phyloP scores from a whole-genome alignment of 2,888 invertebrate genomes.

The Notodonta dromedarius region DNA sequence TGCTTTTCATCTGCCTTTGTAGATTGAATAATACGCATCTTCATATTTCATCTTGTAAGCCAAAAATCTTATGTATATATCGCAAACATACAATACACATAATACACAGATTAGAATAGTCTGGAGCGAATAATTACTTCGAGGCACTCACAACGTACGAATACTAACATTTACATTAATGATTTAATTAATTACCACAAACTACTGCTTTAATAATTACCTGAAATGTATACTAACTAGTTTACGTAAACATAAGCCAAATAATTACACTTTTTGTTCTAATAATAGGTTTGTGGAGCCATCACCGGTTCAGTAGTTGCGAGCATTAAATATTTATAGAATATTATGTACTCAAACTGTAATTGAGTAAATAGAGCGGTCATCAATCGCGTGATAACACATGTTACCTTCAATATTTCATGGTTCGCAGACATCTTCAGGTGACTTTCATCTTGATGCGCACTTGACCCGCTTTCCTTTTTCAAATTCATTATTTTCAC shows the following conservation, averaged over 20 bases:
- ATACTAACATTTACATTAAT: neutral
- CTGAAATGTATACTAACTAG: neutral
- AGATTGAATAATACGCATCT: neutral
- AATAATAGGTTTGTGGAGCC: neutral
- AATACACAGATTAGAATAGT: neutral
- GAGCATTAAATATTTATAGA: neutral
- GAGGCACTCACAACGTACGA: neutral
- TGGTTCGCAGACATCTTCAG: neutral
- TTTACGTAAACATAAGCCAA: neutral
- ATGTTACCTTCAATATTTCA: neutral
- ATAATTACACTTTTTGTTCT: constrained; percentile 3
- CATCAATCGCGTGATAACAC: neutral
- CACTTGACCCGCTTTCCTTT: constrained; percentile 5
- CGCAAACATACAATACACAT: neutral
- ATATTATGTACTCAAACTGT: neutral
- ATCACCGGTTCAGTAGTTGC: neutral
- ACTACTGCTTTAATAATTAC: neutral
- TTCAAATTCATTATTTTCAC: constrained; percentile 16
- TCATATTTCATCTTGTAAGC: constrained; percentile 4
- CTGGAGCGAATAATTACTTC: neutral
- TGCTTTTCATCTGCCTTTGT: constrained; percentile 1
- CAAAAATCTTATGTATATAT: neutral
- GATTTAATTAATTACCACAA: neutral
- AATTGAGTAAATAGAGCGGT: neutral
- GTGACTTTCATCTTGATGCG: neutral